Percentiles rank a stretch among this genome's conserved stretches.
phyloP scores from a whole-genome alignment of 2,797 vertebrate genomes.

The Anguilla anguilla region DNA sequence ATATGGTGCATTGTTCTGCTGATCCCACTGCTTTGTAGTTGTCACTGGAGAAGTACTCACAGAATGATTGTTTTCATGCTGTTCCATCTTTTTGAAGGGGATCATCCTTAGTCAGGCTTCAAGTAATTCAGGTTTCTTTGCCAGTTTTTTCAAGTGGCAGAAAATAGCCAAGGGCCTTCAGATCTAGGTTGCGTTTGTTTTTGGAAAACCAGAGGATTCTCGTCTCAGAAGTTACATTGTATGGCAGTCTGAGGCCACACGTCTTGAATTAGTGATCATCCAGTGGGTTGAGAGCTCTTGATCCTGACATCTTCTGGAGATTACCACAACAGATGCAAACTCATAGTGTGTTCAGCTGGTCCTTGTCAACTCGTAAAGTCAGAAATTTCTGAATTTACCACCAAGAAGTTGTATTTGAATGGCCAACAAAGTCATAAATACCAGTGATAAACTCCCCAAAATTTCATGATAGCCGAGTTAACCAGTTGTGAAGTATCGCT shows the following conservation, averaged over 20 bases:
- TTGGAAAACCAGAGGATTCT: conserved; percentile 21
- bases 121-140: neutral
- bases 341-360: neutral
- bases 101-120: neutral
- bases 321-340: conserved; percentile 14
- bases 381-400: no score
- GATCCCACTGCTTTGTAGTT: neutral
- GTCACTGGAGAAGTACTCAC: neutral
- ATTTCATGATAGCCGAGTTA: no score
- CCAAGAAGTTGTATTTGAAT: no score
- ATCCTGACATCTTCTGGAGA: conserved; percentile 13
- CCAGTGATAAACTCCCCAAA: no score
- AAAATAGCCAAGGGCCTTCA: neutral
- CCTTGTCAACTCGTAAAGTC: no score
- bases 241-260: conserved; percentile 59
- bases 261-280: conserved; percentile 65
- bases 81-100: neutral
- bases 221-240: conserved; percentile 1
- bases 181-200: neutral
- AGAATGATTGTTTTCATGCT: neutral
- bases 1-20: neutral
- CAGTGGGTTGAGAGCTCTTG: conserved; percentile 52
- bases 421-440: no score
- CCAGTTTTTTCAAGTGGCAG: neutral
- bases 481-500: no score